Percentiles rank a stretch among this genome's conserved stretches.
Evolutionary conservation across 2,113 vertebrate species (phyloP).

Genomic region (Nestor notabilis): DNA sequence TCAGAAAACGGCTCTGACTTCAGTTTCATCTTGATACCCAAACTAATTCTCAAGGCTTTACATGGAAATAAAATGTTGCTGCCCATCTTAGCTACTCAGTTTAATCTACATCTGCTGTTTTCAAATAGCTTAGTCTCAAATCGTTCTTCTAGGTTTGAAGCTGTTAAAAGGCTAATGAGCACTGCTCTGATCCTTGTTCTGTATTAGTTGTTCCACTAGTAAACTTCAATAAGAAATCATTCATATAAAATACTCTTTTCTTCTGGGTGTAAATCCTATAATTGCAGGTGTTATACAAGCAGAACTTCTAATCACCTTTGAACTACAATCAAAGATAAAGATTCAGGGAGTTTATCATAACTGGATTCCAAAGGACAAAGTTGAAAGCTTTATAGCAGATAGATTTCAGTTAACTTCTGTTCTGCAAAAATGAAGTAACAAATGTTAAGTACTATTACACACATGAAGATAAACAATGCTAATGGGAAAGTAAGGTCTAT

Average conservation of each 20-base stretch:
- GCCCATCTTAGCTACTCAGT: neutral
- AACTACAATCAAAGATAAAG: neutral
- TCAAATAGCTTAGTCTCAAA: neutral
- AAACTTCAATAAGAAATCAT: neutral
- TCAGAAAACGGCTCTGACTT: neutral
- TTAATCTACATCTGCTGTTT: neutral
- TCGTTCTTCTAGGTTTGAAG: neutral
- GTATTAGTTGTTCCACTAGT: neutral
- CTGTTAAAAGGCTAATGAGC: neutral
- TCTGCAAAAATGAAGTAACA: neutral
- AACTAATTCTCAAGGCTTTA: neutral
- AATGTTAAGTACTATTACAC: neutral
- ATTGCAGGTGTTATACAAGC: neutral
- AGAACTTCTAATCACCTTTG: slow-evolving; percentile 6
- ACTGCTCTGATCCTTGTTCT: neutral
- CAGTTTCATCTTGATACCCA: neutral
- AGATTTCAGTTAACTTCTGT: neutral
- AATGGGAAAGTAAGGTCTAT: neutral
- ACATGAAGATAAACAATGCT: neutral
- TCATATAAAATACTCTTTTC: neutral
- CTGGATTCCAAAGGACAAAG: slow-evolving; percentile 51
- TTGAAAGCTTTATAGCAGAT: neutral
- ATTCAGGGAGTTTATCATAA: neutral
- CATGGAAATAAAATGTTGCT: neutral
- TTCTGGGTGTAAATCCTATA: neutral